A percentile compares a stretch with the other conserved stretches of the same genome.
phyloP scores from a whole-genome alignment of 2,113 vertebrate species.

The Apistogramma diplotaenia region DNA sequence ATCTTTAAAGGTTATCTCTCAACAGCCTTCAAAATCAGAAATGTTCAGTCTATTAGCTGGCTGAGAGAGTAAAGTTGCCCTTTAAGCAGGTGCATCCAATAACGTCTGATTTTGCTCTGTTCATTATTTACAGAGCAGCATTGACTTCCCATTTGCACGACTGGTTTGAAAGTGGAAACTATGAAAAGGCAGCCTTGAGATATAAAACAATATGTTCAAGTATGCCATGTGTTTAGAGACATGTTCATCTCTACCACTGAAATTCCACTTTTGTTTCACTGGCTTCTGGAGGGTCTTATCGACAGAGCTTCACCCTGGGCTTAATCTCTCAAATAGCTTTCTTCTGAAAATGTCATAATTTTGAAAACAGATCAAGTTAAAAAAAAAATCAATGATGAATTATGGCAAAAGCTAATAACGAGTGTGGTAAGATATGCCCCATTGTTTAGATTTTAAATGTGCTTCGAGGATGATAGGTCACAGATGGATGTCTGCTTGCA shows the following conservation, averaged over 20 bases:
- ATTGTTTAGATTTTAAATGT: neutral
- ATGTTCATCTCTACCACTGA: constrained; percentile 8
- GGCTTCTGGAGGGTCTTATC: constrained; percentile 41
- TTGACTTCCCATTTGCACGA: constrained; percentile 25
- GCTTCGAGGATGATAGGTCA: neutral
- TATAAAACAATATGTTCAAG: constrained; percentile 11
- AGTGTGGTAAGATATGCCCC: neutral
- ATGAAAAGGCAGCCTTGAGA: constrained; percentile 41
- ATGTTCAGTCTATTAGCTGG: constrained; percentile 54
- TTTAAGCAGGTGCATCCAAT: constrained; percentile 63
- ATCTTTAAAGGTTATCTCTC: constrained; percentile 68
- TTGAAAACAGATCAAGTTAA: constrained; percentile 46
- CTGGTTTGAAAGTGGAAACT: constrained; percentile 24
- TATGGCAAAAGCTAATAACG: constrained; percentile 41
- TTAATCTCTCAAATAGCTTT: constrained; percentile 63
- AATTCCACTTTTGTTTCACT: constrained; percentile 34
- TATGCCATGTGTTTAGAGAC: constrained; percentile 5
- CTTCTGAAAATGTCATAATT: constrained; percentile 61
- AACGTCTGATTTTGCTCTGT: constrained; percentile 42
- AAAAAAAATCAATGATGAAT: constrained; percentile 33
- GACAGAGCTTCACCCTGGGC: constrained; percentile 23
- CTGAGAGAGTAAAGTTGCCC: constrained; percentile 57
- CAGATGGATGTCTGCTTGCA: neutral
- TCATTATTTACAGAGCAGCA: constrained; percentile 50
- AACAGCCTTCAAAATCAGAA: constrained; percentile 53